phyloP scores from a whole-genome alignment of 1,140 invertebrate species.

The Leptestheria dahalacensis region DNA sequence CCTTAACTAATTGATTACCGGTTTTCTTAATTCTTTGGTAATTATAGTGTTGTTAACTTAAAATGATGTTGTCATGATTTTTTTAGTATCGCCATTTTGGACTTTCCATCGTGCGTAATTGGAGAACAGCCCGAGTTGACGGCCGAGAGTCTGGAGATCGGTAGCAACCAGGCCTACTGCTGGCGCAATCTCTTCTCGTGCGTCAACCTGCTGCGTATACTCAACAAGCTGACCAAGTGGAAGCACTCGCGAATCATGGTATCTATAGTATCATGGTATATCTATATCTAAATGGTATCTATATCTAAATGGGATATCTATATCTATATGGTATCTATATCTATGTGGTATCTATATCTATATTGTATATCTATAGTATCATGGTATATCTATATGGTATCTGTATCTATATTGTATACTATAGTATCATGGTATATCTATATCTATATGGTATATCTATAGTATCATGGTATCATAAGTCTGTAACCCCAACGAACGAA shows the following conservation, averaged over 20 bases:
- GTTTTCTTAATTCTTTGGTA: background rate
- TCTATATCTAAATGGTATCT: conserved; percentile 6
- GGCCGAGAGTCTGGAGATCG: conserved; percentile 79
- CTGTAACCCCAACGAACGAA: no score
- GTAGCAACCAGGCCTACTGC: conserved; percentile 70
- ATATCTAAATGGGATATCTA: no score
- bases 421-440: conserved; percentile 14
- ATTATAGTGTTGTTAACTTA: background rate
- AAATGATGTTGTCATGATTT: background rate
- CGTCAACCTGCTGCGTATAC: conserved; percentile 88
- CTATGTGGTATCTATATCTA: conserved; percentile 13
- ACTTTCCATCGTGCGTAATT: conserved; percentile 91
- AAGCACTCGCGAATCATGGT: conserved; percentile 98
- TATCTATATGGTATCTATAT: conserved; percentile 15
- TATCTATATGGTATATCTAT: conserved; percentile 4
- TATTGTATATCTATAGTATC: no score
- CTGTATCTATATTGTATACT: no score
- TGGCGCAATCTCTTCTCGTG: conserved; percentile 98
- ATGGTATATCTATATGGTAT: no score
- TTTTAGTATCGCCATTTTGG: conserved; percentile 71
- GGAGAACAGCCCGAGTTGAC: conserved; percentile 90
- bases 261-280: no score
- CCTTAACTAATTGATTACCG: background rate
- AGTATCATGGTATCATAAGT: no score
- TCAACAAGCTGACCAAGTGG: conserved; percentile 99